Base-by-base conservation (phyloP, 1,140 invertebrate genomes). In the Diploscapter pachys region DNA sequence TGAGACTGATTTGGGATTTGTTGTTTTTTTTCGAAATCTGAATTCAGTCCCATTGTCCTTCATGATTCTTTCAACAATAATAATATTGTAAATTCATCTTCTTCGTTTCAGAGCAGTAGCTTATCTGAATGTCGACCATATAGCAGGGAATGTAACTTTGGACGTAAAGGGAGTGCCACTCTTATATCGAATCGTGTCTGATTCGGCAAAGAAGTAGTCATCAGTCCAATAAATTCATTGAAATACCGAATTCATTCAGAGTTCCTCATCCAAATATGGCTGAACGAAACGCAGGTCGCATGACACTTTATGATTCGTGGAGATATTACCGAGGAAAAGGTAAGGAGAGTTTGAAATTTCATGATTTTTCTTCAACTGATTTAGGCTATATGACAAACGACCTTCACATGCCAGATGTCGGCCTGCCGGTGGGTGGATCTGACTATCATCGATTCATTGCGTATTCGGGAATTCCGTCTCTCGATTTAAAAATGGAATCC, bases 221-320 rank as follows among this genome's bases (percentile, higher is more conserved):
- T 55, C n/a, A n/a, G 6, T 73, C 71, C 8, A 6, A 53, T 50
- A 48, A 70, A 71, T 5, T 71, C 6, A 49, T 5, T 5, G 31
- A 59, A 71, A 4, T 71, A 4, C 55, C 82, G 62, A 80, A 76
- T 13, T 63, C 79, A 81, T 77, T 79, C 79, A 66, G 13, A 74
- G 78, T 78, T 52, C 78, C 78, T 68, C 66, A 68, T 5, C 66
- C 31, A 13, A 76, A 85, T 55, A 63, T 51, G 48, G 63, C 74
- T n/a, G 83, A 85, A 63, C 62, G 50, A 50, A 54, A 54, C 11
- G 54, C 51, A 49, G 81, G 80, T 57, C 62, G 82, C 68, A 68
- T 78, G 53, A 85, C 82, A 48, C 52, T 85, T 49, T 83, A 80
- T 53, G 82, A 84, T 62, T 82, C 84, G 50, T 84, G 82, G 82